Percentiles rank a stretch among this genome's conserved stretches.
These are phyloP conservation scores for Cyrtorhinus lividipennis DNA, from an alignment of 1,140 invertebrate genomes.

Conservation along the genomic window DNA sequence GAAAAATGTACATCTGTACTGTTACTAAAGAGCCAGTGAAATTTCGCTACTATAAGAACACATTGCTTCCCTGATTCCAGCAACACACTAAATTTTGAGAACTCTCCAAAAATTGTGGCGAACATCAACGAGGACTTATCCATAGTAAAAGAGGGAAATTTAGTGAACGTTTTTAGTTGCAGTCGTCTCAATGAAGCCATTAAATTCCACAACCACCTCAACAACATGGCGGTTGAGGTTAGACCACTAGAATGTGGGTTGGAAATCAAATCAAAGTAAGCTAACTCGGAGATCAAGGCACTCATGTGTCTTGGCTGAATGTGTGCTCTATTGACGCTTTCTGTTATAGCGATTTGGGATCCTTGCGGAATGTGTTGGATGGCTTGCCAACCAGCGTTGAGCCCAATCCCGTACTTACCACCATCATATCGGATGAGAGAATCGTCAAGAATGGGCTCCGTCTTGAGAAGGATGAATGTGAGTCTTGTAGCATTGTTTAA, in stretches of 20 bases:
- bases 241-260: conserved; percentile 21
- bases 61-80: too few species aligned
- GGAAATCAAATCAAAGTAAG: background rate
- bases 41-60: too few species aligned
- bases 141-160: background rate
- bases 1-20: too few species aligned
- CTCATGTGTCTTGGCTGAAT: background rate
- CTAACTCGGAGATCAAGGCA: background rate
- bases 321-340: background rate
- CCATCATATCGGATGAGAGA: conserved; percentile 22
- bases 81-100: background rate
- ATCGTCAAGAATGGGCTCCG: conserved; percentile 26
- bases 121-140: conserved; percentile 17
- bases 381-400: conserved; percentile 19
- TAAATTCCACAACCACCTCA: conserved; percentile 20
- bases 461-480: conserved; percentile 23
- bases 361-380: conserved; percentile 20
- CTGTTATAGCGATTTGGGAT: conserved; percentile 20
- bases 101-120: conserved; percentile 11
- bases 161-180: conserved; percentile 18
- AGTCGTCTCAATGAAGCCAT: conserved; percentile 22
- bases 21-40: too few species aligned
- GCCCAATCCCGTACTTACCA: background rate
- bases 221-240: conserved; percentile 18
- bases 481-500: background rate